Conservation (phyloP, 1,140 invertebrate genomes). For the Coenobita brevimanus region DNA sequence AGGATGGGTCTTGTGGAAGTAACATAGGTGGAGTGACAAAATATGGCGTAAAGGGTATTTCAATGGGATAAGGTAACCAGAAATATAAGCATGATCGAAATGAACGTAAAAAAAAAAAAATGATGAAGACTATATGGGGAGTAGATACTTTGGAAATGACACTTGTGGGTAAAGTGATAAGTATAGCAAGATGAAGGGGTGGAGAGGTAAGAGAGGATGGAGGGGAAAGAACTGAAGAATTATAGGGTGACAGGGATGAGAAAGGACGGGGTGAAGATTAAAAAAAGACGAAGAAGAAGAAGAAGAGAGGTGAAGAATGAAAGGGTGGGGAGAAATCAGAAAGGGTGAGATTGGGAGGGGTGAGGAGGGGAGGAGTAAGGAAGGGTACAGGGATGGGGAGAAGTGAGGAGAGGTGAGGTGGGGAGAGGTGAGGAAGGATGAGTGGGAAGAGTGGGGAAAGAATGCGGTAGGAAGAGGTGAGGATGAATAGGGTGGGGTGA, state of each 20-base stretch:
- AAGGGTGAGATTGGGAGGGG: not conserved
- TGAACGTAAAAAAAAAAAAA: no score
- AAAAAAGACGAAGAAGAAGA: not conserved
- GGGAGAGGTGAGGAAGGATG: not conserved
- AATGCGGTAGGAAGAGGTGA: not conserved
- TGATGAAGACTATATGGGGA: no score
- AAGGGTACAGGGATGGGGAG: not conserved
- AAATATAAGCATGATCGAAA: no score
- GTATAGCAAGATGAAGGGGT: no score
- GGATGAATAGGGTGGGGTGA: not conserved
- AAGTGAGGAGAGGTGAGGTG: not conserved
- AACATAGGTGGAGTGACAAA: no score
- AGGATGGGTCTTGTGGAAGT: no score
- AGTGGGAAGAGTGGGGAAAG: not conserved
- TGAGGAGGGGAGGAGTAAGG: not conserved
- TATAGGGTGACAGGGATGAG: no score
- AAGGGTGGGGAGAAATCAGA: not conserved
- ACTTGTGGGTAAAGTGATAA: no score
- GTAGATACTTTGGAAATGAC: not conserved
- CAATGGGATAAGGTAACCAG: not conserved
- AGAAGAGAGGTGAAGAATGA: not conserved
- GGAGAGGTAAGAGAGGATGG: no score
- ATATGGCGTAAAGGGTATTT: no score
- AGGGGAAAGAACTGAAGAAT: no score
- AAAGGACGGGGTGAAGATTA: no score